phyloP scores from a whole-genome alignment of 2,797 vertebrate species.

The Periophthalmus magnuspinnatus region DNA sequence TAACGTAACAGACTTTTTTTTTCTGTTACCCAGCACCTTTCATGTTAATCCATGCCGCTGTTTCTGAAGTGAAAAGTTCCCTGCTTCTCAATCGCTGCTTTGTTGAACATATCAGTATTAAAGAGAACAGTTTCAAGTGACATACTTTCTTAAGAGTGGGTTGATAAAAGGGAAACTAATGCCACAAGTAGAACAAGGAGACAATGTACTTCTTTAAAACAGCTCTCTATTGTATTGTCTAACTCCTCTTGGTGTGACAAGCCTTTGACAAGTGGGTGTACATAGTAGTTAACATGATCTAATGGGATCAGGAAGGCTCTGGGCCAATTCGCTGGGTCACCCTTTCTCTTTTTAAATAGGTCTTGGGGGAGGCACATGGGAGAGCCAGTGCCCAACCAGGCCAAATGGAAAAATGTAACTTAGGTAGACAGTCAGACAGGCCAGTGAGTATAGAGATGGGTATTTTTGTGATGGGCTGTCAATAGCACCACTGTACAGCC shows the following conservation, averaged over 20 bases:
- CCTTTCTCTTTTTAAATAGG: constrained; percentile 28
- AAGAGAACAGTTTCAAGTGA: constrained; percentile 34
- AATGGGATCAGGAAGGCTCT: constrained; percentile 42
- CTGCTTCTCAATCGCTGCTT: constrained; percentile 15
- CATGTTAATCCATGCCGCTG: neutral
- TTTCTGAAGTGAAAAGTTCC: neutral
- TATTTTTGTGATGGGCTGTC: constrained; percentile 58
- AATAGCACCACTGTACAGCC: constrained; percentile 34
- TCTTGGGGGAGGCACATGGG: neutral
- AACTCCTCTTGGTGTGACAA: constrained; percentile 1
- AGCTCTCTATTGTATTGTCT: neutral
- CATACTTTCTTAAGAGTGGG: constrained; percentile 26
- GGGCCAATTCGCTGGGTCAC: constrained; percentile 18
- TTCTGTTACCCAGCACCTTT: neutral
- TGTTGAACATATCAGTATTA: constrained; percentile 23
- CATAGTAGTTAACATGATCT: constrained; percentile 32
- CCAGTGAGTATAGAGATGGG: constrained; percentile 43
- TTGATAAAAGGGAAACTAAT: constrained; percentile 35
- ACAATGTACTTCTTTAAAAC: constrained; percentile 2
- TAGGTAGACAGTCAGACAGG: constrained; percentile 52
- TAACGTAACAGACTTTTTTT: no score
- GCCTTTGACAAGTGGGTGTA: constrained; percentile 23
- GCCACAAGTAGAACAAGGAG: neutral
- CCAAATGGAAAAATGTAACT: constrained; percentile 40
- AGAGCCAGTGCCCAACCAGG: constrained; percentile 21